Evolutionary conservation across 2,113 vertebrate genomes (phyloP).

Genomic region (Bombycilla garrulus): DNA sequence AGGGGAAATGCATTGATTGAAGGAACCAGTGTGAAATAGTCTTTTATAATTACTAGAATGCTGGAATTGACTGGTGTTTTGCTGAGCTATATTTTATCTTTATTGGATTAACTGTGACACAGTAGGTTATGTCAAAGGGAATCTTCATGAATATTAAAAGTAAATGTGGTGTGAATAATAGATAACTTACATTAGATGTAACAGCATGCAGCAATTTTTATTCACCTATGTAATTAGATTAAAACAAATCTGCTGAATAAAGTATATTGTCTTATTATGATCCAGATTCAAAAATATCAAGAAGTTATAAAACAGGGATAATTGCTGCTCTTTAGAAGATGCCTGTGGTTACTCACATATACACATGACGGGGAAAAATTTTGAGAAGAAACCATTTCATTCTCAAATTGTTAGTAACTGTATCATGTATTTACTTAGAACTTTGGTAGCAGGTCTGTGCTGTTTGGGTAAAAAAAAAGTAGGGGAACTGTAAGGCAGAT

Average conservation of each 20-base stretch:
- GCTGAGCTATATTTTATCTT: conserved; percentile 82
- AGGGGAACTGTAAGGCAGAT: background rate
- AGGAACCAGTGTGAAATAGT: conserved; percentile 79
- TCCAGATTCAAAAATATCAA: conserved; percentile 60
- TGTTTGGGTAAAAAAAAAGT: background rate
- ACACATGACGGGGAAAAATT: background rate
- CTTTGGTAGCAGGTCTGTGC: background rate
- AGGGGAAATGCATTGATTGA: conserved; percentile 76
- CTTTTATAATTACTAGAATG: conserved; percentile 83
- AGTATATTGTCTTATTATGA: conserved; percentile 74
- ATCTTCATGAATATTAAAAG: conserved; percentile 85
- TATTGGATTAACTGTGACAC: conserved; percentile 86
- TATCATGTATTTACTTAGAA: conserved; percentile 1
- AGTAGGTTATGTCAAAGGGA: conserved; percentile 85
- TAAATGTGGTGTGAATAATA: conserved; percentile 87
- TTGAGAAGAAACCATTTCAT: background rate
- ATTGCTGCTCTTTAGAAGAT: conserved; percentile 47
- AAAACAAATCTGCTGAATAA: conserved; percentile 80
- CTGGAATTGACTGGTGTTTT: conserved; percentile 79
- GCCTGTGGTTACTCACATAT: background rate
- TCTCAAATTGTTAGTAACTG: background rate
- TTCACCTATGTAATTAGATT: conserved; percentile 82
- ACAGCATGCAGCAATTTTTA: conserved; percentile 79
- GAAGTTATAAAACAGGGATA: conserved; percentile 51
- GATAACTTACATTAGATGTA: conserved; percentile 83